phyloP scores from a whole-genome alignment of 2,888 invertebrate species.

The Ferrisia virgata region DNA sequence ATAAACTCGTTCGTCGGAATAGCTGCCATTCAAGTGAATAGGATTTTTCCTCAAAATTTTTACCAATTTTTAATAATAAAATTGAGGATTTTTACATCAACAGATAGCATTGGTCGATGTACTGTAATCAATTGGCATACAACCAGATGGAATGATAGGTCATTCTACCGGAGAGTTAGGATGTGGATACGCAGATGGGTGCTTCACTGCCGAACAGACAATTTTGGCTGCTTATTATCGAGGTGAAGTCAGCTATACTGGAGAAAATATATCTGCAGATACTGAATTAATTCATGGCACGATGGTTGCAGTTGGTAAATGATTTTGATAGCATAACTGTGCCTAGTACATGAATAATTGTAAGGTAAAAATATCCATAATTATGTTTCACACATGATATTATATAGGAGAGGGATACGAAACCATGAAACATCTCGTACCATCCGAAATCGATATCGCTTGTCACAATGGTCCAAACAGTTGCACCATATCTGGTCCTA shows the following conservation, averaged over 20 bases:
- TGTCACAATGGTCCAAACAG: slow-evolving; percentile 77
- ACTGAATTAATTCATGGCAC: slow-evolving; percentile 62
- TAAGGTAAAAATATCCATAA: not conserved
- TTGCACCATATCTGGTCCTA: slow-evolving; percentile 75
- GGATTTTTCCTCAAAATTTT: not conserved
- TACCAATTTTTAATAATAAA: not conserved
- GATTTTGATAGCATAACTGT: too few relatives aligned
- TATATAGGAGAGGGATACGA: slow-evolving; percentile 49
- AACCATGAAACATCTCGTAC: slow-evolving; percentile 52
- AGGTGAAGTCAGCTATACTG: slow-evolving; percentile 11
- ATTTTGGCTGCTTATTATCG: not conserved
- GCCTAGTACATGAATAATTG: too few relatives aligned
- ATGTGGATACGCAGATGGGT: too few relatives aligned
- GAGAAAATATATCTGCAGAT: not conserved
- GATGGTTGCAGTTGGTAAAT: slow-evolving; percentile 75
- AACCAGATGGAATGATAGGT: slow-evolving; percentile 46
- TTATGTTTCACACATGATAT: not conserved
- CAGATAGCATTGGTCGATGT: slow-evolving; percentile 66
- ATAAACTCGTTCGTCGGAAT: slow-evolving; percentile 71
- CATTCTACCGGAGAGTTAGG: too few relatives aligned
- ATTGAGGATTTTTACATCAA: not conserved
- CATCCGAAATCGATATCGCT: slow-evolving; percentile 67
- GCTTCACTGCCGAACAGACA: not conserved
- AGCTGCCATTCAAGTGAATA: slow-evolving; percentile 61
- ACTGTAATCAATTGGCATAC: slow-evolving; percentile 59